These are phyloP conservation scores for Ernsta delagoae DNA, from an alignment of 2,888 invertebrate genomes.

Conservation along the genomic window DNA sequence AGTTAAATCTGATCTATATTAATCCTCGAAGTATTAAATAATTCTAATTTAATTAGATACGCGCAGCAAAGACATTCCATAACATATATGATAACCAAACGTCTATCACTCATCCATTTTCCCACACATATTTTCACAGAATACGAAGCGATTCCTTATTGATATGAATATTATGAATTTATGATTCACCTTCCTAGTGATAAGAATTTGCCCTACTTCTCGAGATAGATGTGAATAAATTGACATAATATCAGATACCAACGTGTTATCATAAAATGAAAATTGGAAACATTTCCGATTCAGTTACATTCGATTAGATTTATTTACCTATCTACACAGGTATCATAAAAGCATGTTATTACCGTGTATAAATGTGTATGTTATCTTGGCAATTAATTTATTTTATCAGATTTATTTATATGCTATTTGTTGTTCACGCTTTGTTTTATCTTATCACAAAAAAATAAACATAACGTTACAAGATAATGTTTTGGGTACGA, in stretches of 20 bases:
- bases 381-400: slow-evolving; percentile 1
- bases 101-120: too few relatives aligned
- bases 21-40: too few relatives aligned
- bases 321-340: too few relatives aligned
- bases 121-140: too few relatives aligned
- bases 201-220: background rate
- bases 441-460: slow-evolving; percentile 7
- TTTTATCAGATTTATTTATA: slow-evolving; percentile 7
- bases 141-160: too few relatives aligned
- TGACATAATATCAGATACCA: background rate
- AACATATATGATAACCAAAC: too few relatives aligned
- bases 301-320: background rate
- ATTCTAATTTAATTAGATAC: too few relatives aligned
- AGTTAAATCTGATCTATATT: too few relatives aligned
- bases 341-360: background rate
- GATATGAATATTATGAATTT: too few relatives aligned
- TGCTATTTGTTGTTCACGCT: background rate
- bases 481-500: background rate
- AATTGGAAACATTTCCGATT: background rate
- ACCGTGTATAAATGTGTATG: too few relatives aligned
- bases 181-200: background rate
- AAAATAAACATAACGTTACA: background rate
- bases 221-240: background rate
- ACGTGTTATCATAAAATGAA: background rate
- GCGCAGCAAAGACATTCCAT: too few relatives aligned